A percentile compares a stretch with the other conserved stretches of the same genome.
These are phyloP conservation scores for Thryonomys swinderianus DNA, from an alignment of 2,113 vertebrate genomes.

Conservation along the genomic window DNA sequence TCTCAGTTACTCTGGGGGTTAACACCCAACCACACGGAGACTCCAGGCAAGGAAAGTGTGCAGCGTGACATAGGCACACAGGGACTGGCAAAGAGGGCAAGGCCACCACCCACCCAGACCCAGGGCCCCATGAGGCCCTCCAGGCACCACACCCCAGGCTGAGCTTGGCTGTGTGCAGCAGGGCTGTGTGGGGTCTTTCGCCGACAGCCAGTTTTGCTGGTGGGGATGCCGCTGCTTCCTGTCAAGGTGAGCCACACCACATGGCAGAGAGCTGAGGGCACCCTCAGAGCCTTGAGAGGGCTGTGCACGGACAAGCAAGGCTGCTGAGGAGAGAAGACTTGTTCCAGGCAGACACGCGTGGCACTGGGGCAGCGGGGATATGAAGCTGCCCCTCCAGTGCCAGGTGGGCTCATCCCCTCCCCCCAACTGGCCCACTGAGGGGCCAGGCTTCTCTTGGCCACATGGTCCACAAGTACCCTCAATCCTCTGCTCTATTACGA, in stretches of 20 bases:
- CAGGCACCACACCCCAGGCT: neutral
- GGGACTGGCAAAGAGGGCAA: neutral
- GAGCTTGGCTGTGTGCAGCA: neutral
- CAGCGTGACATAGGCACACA: neutral
- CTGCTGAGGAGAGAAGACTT: neutral
- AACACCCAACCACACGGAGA: neutral
- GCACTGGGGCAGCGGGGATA: too few species aligned
- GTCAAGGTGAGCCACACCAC: neutral
- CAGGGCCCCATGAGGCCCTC: neutral
- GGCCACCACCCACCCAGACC: neutral
- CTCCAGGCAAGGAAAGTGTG: neutral
- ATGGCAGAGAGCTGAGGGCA: neutral
- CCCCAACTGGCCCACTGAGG: neutral
- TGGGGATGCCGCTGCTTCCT: neutral
- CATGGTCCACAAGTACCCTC: too few species aligned
- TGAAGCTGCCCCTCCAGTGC: neutral
- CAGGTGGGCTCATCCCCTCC: too few species aligned
- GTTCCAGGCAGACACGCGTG: neutral
- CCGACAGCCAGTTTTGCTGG: neutral
- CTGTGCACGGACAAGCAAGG: neutral
- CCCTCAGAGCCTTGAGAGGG: too few species aligned
- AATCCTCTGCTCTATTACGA: neutral
- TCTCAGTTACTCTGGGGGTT: neutral
- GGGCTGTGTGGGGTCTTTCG: rapidly evolving
- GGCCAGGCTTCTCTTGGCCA: neutral